Evolutionary conservation across 2,113 vertebrate genomes (phyloP).

Genomic region (Cololabis saira): DNA sequence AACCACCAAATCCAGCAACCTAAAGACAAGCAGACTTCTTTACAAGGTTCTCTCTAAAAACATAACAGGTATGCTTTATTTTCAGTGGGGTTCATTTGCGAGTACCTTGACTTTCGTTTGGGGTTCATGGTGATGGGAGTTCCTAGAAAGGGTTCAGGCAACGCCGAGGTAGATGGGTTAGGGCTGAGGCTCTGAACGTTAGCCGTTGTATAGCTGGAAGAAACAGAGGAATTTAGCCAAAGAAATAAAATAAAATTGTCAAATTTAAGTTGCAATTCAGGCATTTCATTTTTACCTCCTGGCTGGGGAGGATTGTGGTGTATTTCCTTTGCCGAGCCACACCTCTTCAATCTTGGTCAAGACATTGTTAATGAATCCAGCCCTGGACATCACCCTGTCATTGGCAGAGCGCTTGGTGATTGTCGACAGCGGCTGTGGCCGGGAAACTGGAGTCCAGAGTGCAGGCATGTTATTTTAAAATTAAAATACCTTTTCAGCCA

Average conservation of each 20-base stretch:
- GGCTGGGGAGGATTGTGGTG: constrained; percentile 61
- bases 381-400: constrained; percentile 87
- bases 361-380: constrained; percentile 90
- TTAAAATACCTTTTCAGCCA: no score
- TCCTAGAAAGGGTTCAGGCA: constrained; percentile 87
- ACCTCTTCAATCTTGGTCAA: constrained; percentile 92
- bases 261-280: not conserved
- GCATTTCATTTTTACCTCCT: constrained; percentile 75
- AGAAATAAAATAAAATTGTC: not conserved
- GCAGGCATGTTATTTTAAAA: not conserved
- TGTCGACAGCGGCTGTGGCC: constrained; percentile 91
- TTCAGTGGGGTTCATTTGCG: not conserved
- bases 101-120: constrained; percentile 88
- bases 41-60: not conserved
- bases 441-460: constrained; percentile 78
- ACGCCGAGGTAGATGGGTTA: constrained; percentile 43
- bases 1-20: constrained; percentile 87
- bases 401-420: constrained; percentile 82
- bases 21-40: constrained; percentile 43
- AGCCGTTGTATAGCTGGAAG: constrained; percentile 71
- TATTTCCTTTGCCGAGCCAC: constrained; percentile 81
- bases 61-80: not conserved
- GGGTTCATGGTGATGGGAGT: constrained; percentile 86
- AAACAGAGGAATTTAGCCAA: not conserved
- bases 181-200: constrained; percentile 53